Conservation (phyloP, 2,888 invertebrate genomes). For the Parnassius orleans region DNA sequence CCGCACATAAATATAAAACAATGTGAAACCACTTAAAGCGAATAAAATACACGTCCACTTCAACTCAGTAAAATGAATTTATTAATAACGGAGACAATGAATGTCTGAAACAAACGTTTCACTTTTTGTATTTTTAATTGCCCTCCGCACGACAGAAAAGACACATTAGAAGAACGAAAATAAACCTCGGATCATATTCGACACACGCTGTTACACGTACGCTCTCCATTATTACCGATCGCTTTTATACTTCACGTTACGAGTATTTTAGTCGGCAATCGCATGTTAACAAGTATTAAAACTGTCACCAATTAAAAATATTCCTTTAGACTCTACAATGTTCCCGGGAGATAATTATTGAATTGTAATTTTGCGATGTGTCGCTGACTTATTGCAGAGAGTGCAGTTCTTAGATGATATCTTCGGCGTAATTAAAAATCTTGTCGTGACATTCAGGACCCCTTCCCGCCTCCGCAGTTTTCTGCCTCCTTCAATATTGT, state of each 20-base stretch:
- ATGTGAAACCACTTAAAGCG: constrained; percentile 82
- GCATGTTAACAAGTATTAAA: constrained; percentile 55
- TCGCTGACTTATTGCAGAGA: constrained; percentile 60
- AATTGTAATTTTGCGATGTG: constrained; percentile 75
- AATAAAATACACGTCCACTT: constrained; percentile 80
- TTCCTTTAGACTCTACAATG: constrained; percentile 38
- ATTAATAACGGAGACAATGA: constrained; percentile 81
- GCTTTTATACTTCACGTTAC: constrained; percentile 20
- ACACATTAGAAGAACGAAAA: constrained; percentile 79
- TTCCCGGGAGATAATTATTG: constrained; percentile 65
- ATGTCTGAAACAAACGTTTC: constrained; percentile 79
- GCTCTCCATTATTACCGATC: constrained; percentile 25
- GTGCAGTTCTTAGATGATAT: constrained; percentile 77
- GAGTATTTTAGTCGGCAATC: constrained; percentile 28
- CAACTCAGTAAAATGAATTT: constrained; percentile 80
- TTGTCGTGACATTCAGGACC: constrained; percentile 80
- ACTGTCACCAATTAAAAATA: constrained; percentile 57
- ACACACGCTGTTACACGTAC: constrained; percentile 43
- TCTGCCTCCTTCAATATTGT: constrained; percentile 74
- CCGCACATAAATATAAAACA: constrained; percentile 81
- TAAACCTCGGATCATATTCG: constrained; percentile 77
- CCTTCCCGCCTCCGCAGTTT: constrained; percentile 75
- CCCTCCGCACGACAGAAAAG: constrained; percentile 75
- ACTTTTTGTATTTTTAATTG: constrained; percentile 81
- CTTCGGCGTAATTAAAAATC: constrained; percentile 79